Evolutionary conservation across 2,797 vertebrate genomes (phyloP).

Genomic region (Epinephelus malabaricus): DNA sequence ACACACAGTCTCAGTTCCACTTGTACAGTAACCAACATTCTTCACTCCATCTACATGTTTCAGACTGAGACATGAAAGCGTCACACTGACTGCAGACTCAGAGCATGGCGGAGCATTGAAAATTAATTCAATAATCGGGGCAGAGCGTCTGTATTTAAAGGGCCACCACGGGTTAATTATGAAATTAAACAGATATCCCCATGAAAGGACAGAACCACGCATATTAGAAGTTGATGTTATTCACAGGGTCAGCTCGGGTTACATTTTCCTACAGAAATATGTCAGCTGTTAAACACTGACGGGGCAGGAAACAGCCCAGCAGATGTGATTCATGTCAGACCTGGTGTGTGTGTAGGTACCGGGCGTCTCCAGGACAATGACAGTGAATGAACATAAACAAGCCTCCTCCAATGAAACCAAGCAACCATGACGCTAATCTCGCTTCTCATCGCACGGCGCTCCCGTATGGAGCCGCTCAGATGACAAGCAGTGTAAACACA

Average conservation of each 20-base stretch:
- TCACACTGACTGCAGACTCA: constrained; percentile 12
- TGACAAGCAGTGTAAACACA: constrained; percentile 48
- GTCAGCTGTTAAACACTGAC: not conserved
- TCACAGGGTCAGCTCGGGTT: constrained; percentile 19
- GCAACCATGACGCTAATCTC: constrained; percentile 57
- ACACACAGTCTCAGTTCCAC: constrained; percentile 2
- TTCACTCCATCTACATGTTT: constrained; percentile 11
- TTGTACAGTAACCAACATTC: constrained; percentile 22
- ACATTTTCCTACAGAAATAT: not conserved
- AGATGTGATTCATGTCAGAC: constrained; percentile 23
- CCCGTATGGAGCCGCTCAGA: constrained; percentile 30
- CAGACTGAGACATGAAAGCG: constrained; percentile 22
- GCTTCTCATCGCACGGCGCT: constrained; percentile 24
- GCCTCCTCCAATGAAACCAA: constrained; percentile 47
- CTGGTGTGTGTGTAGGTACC: constrained; percentile 6
- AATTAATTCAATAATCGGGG: constrained; percentile 45
- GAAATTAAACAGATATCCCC: constrained; percentile 39
- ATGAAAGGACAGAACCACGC: constrained; percentile 11
- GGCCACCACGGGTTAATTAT: constrained; percentile 52
- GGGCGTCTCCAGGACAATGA: constrained; percentile 48
- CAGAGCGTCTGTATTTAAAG: constrained; percentile 29
- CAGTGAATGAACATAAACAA: constrained; percentile 50
- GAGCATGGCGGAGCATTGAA: constrained; percentile 17
- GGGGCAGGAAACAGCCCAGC: not conserved
- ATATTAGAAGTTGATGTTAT: constrained; percentile 20